Conservation (phyloP, 2,888 invertebrate genomes). For the Fragum fragum region DNA sequence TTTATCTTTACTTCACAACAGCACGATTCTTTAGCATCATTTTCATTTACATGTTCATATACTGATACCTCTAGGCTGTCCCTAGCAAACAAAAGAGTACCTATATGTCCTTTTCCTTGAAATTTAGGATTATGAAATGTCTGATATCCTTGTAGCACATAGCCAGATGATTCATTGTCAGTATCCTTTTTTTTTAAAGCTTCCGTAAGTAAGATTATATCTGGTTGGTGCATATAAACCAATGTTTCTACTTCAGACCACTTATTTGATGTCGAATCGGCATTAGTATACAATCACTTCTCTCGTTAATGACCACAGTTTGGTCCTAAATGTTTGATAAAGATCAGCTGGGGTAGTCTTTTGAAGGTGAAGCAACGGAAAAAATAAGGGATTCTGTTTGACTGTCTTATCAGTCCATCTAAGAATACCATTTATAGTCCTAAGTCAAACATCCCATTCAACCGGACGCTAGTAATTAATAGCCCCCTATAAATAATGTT, state of each 20-base stretch:
- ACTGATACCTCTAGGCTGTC: neutral
- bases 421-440: too few relatives aligned
- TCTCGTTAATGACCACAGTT: too few relatives aligned
- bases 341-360: too few relatives aligned
- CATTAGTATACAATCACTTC: conserved; percentile 1
- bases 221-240: conserved; percentile 11
- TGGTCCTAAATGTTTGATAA: too few relatives aligned
- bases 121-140: conserved; percentile 1
- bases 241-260: conserved; percentile 8
- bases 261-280: neutral
- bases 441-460: too few relatives aligned
- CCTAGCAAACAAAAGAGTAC: neutral
- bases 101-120: neutral
- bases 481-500: too few relatives aligned
- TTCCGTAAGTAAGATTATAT: neutral
- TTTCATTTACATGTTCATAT: neutral
- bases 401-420: too few relatives aligned
- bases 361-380: too few relatives aligned
- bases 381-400: too few relatives aligned
- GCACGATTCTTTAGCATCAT: neutral
- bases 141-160: conserved; percentile 13
- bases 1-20: conserved; percentile 13
- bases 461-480: too few relatives aligned
- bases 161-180: neutral
- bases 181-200: conserved; percentile 5